phyloP scores from a whole-genome alignment of 2,888 invertebrate species.

The Melieria crassipennis region DNA sequence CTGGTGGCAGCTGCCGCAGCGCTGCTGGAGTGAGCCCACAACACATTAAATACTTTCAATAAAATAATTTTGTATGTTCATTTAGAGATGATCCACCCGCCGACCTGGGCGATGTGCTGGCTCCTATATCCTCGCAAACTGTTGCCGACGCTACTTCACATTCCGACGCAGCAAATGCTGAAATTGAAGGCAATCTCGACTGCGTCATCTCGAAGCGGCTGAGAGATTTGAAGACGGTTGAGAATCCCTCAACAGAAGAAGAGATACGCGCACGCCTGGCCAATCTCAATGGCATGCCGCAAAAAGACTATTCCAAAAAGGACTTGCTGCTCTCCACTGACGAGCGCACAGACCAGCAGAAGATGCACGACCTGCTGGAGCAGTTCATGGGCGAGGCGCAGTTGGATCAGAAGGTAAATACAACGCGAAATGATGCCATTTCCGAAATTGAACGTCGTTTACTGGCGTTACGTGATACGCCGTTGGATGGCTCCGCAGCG shows the following conservation, averaged over 20 bases:
- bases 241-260: conserved; percentile 68
- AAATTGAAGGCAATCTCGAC: conserved; percentile 61
- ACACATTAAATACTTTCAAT: background rate
- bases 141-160: conserved; percentile 25
- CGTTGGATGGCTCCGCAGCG: conserved; percentile 43
- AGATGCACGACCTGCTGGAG: conserved; percentile 75
- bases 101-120: conserved; percentile 54
- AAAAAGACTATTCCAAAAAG: conserved; percentile 60
- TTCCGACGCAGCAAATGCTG: conserved; percentile 46
- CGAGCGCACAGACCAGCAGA: conserved; percentile 75
- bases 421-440: conserved; percentile 66
- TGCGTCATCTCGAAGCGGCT: conserved; percentile 75
- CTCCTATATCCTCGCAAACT: conserved; percentile 46
- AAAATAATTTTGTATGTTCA: background rate
- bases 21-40: conserved; percentile 45
- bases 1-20: conserved; percentile 44
- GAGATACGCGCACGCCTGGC: conserved; percentile 75
- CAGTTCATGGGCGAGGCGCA: conserved; percentile 69
- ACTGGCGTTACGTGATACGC: conserved; percentile 67
- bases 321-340: conserved; percentile 68
- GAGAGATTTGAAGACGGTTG: conserved; percentile 73
- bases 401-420: conserved; percentile 68
- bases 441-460: conserved; percentile 69
- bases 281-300: conserved; percentile 71
- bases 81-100: conserved; percentile 44